phyloP scores from a whole-genome alignment of 2,888 invertebrate species.

The Athalia circularis region DNA sequence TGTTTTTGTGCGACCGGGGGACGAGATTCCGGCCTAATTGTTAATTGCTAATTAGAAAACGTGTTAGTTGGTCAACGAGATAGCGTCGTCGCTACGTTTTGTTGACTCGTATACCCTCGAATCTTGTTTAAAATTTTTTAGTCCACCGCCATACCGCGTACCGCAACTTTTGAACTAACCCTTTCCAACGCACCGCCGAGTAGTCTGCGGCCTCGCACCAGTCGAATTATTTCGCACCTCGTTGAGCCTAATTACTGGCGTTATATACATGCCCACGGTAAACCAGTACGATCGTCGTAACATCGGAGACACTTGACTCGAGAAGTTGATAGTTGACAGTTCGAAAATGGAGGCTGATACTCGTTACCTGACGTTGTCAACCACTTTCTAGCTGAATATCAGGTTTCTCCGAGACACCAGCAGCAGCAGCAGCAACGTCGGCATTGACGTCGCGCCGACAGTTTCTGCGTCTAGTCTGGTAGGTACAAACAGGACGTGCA shows the following conservation, averaged over 20 bases:
- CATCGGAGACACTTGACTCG: not conserved
- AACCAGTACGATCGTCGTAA: not conserved
- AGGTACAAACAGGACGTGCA: conserved; percentile 33
- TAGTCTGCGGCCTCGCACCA: too few relatives aligned
- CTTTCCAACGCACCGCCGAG: too few relatives aligned
- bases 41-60: conserved; percentile 60
- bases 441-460: conserved; percentile 16
- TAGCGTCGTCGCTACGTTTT: conserved; percentile 47
- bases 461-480: conserved; percentile 35
- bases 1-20: conserved; percentile 45
- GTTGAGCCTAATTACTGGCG: too few relatives aligned
- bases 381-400: conserved; percentile 47
- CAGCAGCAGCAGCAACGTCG: conserved; percentile 34
- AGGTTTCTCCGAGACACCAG: conserved; percentile 26
- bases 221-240: too few relatives aligned
- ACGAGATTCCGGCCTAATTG: conserved; percentile 56
- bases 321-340: conserved; percentile 35
- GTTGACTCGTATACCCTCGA: conserved; percentile 13
- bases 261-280: not conserved
- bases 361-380: conserved; percentile 49
- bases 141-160: not conserved
- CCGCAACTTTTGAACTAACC: too few relatives aligned
- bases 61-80: conserved; percentile 60
- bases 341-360: conserved; percentile 46
- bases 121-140: conserved; percentile 12